Percentiles rank a stretch among this genome's conserved stretches.
phyloP scores from a whole-genome alignment of 2,113 vertebrate genomes.

The Cololabis saira region DNA sequence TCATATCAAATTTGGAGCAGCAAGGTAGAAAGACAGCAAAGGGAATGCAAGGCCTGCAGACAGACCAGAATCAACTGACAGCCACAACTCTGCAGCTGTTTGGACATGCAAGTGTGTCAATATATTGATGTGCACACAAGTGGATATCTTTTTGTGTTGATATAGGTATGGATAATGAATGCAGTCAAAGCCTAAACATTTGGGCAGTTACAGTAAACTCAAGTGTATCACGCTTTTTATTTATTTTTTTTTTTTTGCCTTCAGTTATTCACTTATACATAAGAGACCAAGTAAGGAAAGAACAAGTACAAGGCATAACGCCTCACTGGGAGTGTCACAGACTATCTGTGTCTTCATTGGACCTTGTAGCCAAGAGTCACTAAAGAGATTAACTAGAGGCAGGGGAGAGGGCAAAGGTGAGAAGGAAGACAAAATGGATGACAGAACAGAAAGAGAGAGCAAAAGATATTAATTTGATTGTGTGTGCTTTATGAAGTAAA shows the following conservation, averaged over 20 bases:
- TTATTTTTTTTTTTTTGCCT: constrained; percentile 31
- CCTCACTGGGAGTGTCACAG: constrained; percentile 20
- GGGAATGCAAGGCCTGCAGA: constrained; percentile 11
- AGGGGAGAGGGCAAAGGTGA: not conserved
- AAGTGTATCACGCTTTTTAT: too few species aligned
- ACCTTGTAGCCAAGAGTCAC: not conserved
- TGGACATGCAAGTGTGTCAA: not conserved
- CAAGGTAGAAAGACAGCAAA: constrained; percentile 12
- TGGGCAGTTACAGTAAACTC: too few species aligned
- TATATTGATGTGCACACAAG: not conserved
- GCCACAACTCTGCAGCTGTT: not conserved
- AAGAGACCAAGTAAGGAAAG: not conserved
- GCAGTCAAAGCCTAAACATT: not conserved
- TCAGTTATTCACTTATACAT: not conserved
- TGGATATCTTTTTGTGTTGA: not conserved
- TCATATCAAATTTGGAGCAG: constrained; percentile 55
- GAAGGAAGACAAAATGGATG: constrained; percentile 2
- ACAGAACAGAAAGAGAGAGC: not conserved
- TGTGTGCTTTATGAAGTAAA: not conserved
- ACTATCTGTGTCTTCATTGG: constrained; percentile 33
- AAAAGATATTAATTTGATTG: not conserved
- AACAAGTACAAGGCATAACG: constrained; percentile 17
- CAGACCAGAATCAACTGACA: constrained; percentile 7
- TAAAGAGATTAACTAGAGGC: not conserved
- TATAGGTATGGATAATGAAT: not conserved